Percentiles rank a stretch among this genome's conserved stretches.
phyloP scores from a whole-genome alignment of 2,113 vertebrate genomes.

The Hiodon tergisus region DNA sequence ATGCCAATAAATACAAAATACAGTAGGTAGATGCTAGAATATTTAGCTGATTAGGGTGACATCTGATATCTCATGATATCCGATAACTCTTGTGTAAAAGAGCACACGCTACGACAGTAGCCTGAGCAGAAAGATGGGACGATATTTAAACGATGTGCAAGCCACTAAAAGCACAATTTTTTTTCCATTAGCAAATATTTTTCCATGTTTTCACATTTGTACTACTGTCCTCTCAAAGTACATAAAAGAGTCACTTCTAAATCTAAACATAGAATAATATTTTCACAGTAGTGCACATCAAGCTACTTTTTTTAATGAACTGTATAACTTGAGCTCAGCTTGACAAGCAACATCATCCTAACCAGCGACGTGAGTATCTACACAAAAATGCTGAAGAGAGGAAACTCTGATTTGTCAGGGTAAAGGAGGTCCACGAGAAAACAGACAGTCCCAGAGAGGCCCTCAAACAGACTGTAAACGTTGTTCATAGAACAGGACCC shows the following conservation, averaged over 20 bases:
- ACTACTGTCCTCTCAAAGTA: not conserved
- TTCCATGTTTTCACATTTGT: not conserved
- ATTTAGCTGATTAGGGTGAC: too few species aligned
- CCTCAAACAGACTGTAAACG: conserved; percentile 79
- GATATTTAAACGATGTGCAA: not conserved
- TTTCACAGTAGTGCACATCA: not conserved
- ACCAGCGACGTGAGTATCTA: conserved; percentile 45
- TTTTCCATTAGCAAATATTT: not conserved
- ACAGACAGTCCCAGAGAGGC: conserved; percentile 78
- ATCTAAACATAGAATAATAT: not conserved
- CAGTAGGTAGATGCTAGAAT: too few species aligned
- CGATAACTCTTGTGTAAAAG: too few species aligned
- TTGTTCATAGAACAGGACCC: conserved; percentile 72
- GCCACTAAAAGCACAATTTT: not conserved
- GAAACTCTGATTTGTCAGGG: conserved; percentile 78
- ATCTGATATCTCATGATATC: too few species aligned
- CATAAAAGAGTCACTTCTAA: not conserved
- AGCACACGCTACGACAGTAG: too few species aligned
- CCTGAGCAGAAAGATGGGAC: not conserved
- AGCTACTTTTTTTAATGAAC: not conserved
- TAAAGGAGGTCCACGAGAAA: conserved; percentile 84
- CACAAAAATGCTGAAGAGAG: conserved; percentile 84
- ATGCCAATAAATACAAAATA: too few species aligned
- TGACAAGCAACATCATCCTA: not conserved
- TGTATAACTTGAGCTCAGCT: not conserved